Percentiles rank a stretch among this genome's conserved stretches.
Conservation (phyloP, 1,140 invertebrate species). For the Sitophilus oryzae region DNA sequence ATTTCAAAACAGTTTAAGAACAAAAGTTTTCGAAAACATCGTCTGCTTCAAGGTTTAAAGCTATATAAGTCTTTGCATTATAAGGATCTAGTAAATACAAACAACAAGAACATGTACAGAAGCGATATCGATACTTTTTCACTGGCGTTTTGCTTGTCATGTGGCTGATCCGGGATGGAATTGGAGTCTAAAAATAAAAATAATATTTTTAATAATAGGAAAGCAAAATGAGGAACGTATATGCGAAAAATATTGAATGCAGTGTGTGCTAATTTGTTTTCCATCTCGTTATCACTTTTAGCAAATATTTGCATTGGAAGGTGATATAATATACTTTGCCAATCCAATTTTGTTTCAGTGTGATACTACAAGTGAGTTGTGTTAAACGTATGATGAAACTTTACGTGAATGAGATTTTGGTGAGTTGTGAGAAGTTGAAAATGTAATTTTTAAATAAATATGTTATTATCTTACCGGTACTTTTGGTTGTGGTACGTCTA, state of each 20-base stretch:
- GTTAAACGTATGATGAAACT: slow-evolving; percentile 1
- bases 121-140: slow-evolving; percentile 1
- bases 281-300: slow-evolving; percentile 11
- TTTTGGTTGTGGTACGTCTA: slow-evolving; percentile 14
- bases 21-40: no score
- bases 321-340: neutral
- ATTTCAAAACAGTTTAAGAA: no score
- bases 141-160: neutral
- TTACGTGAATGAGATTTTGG: neutral
- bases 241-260: neutral
- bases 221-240: neutral
- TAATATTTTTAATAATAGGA: slow-evolving; percentile 2
- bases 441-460: no score
- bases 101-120: neutral
- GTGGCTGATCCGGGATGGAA: slow-evolving; percentile 13
- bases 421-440: no score
- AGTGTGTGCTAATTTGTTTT: neutral
- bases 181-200: slow-evolving; percentile 20
- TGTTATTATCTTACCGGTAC: slow-evolving; percentile 10
- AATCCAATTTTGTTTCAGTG: neutral
- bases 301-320: slow-evolving; percentile 16
- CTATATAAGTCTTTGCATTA: neutral
- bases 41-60: neutral
- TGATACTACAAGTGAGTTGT: neutral
- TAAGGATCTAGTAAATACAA: neutral